Conservation (phyloP, 2,113 vertebrate genomes). For the Craseonycteris thonglongyai region DNA sequence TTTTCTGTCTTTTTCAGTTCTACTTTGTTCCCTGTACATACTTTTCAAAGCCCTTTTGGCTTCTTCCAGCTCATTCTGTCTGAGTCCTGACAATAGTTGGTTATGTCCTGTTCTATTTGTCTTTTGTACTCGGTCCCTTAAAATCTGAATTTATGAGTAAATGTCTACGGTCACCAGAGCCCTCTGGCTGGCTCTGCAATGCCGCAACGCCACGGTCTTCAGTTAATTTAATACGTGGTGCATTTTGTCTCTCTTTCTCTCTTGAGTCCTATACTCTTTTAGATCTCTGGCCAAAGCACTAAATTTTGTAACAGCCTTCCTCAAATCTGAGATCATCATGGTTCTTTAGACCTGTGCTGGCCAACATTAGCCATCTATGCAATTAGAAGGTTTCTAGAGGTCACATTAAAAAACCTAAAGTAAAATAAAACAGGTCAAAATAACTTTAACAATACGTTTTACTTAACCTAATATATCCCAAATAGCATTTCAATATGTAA, state of each 20-base stretch:
- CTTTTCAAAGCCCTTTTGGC: background rate
- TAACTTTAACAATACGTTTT: background rate
- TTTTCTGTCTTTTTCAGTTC: background rate
- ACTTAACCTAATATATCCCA: background rate
- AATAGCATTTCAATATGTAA: background rate
- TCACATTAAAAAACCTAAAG: background rate
- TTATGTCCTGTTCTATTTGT: background rate
- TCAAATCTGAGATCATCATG: background rate
- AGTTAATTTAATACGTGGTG: background rate
- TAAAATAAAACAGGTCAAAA: conserved; percentile 1
- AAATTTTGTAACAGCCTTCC: background rate
- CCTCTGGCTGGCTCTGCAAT: background rate
- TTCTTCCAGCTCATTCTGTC: background rate
- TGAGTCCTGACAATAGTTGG: background rate
- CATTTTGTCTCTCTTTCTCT: background rate
- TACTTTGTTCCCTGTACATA: background rate
- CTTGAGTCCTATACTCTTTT: background rate
- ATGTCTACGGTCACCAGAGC: background rate
- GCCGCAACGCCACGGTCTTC: background rate
- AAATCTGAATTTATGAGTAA: background rate
- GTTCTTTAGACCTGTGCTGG: background rate
- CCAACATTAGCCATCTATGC: background rate
- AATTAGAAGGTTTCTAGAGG: background rate
- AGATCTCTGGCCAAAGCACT: background rate
- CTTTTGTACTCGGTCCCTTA: background rate